Percentiles rank a stretch among this genome's conserved stretches.
These are phyloP conservation scores for Adoxophyes honmai DNA, from an alignment of 1,140 invertebrate species.

Conservation along the genomic window DNA sequence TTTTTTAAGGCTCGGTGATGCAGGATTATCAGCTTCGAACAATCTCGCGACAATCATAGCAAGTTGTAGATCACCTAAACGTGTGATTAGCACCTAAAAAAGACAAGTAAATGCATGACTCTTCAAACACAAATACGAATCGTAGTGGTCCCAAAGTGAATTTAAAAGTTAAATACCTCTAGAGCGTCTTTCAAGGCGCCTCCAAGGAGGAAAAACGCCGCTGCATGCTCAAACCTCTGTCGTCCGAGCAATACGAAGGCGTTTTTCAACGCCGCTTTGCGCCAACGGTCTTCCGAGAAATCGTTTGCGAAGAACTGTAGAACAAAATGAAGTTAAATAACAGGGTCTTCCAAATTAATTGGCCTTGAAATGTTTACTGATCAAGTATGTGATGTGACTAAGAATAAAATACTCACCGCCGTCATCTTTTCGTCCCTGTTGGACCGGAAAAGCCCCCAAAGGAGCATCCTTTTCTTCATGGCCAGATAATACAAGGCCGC, in stretches of 20 bases:
- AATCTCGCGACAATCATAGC: constrained; percentile 95
- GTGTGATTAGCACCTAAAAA: constrained; percentile 88
- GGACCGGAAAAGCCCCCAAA: constrained; percentile 96
- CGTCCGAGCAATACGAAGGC: constrained; percentile 97
- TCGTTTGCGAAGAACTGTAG: constrained; percentile 94
- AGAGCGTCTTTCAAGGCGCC: constrained; percentile 96
- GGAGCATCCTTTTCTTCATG: constrained; percentile 98
- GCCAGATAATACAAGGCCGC: constrained; percentile 98
- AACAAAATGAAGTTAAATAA: constrained; percentile 15
- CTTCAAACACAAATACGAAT: neutral
- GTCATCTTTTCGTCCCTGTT: constrained; percentile 95
- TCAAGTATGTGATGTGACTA: no score
- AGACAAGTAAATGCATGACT: constrained; percentile 8
- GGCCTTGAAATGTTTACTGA: no score
- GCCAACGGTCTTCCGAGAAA: constrained; percentile 94
- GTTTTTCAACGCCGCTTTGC: constrained; percentile 98
- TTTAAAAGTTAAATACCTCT: constrained; percentile 80
- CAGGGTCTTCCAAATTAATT: no score
- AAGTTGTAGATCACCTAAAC: constrained; percentile 96
- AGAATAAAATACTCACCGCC: constrained; percentile 47
- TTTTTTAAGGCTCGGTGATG: constrained; percentile 85
- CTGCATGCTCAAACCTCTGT: constrained; percentile 96
- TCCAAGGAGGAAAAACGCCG: constrained; percentile 96
- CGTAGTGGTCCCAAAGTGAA: neutral
- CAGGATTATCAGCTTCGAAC: constrained; percentile 89